Base-by-base conservation (phyloP, 2,797 vertebrate species). In the Bufotes viridis region DNA sequence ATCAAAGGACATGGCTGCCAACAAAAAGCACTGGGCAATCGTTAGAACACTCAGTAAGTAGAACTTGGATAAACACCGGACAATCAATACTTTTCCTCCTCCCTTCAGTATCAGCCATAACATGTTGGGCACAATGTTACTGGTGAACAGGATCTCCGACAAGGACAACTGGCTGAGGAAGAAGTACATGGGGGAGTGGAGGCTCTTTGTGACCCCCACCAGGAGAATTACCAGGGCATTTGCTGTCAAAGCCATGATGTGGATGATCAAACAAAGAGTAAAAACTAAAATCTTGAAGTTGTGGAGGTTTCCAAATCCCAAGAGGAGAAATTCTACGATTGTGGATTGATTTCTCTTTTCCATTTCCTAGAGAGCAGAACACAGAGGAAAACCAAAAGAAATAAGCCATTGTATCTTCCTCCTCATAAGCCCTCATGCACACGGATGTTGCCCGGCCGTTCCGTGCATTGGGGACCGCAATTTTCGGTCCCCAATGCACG, bases 121-220 rank as follows among this genome's bases (percentile, higher is more conserved):
- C 65, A 42, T 22, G 61, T 14, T 63, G 61, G 81, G 81, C 17
- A 82, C 81, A 24, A 82, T 82, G 10, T 82, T 63, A 69, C 61
- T 26, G 63, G 63, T 82, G 20, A 69, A 82, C 26, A 82, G 42
- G 42, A 82, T 24, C 26, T 82, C 81, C 9, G n/a, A 82, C 20
- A 82, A 65, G 63, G 81, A 82, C 81, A 82, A 49, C 81, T 82
- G 81, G 81, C 81, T 82, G 63, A 82, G 42, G 9, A 82, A 82
- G 34, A 82, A 82, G 80, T 82, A 82, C 80, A 82, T 82, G 20
- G 80, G 60, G 34, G 61, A 82, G 14, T 82, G 81, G n/a, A 82
- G 81, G 15, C 34, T 69, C 22, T 2, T 5, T 20, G 61, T 22
- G 61, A n/a, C 61, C 20, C 61, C 61, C n/a, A 63, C 61, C 61